Base-by-base conservation (phyloP, 2,888 invertebrate genomes). In the Leucophora obtusa region DNA sequence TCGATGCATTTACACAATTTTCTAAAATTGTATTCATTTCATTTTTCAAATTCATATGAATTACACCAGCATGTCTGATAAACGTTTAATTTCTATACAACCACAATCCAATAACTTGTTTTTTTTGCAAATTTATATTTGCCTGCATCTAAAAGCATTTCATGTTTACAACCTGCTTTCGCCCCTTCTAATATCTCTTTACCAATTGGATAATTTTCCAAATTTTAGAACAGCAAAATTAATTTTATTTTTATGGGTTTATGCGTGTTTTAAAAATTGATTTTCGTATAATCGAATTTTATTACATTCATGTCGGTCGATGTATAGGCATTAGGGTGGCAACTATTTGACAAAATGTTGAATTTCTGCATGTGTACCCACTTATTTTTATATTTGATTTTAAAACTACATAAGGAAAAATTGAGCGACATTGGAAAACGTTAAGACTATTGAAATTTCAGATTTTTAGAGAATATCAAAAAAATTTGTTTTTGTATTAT, bases 191-290 rank as follows among this genome's bases (percentile, higher is more conserved):
- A 56, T 43, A 63, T 56, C 33, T 17, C 24, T 63, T 70, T 38
- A n/a, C 59, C 38, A 74, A 38, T 78, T 63, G 21, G 54, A 35
- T n/a, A 65, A 73, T 53, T 33, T 21, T 15, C 15, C 17, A 62
- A 69, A 59, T 69, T 81, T 73, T 69, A 10, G 28, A 76, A 77
- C 66, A 70, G 59, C 47, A 77, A 73, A 77, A 77, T 81, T 81
- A 74, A 77, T 77, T 81, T 77, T 51, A 74, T 81, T 81, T 81
- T 77, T 81, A 81, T 81, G 70, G 81, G 70, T 60, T 77, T 77
- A 60, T 77, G 77, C 54, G 76, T 73, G 69, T 73, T 77, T 66
- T 63, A 15, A 66, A 77, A 81, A 77, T 77, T 77, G 76, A 70
- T 81, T 65, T 69, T 81, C 65, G 33, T 76, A 54, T 76, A 80